Evolutionary conservation across 1,140 invertebrate species (phyloP).

Genomic region (Pseudomyrmex sp.): DNA sequence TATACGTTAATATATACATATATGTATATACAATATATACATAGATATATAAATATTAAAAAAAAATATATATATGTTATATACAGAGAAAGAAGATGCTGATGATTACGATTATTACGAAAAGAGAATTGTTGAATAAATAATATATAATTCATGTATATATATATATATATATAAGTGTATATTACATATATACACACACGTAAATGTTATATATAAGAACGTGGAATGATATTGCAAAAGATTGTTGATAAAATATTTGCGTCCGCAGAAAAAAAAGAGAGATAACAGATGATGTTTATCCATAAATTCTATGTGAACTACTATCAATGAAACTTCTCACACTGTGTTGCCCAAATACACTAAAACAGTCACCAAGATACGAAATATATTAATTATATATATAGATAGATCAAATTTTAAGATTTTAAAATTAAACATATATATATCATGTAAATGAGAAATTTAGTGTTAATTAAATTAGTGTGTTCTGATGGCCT

Average conservation of each 20-base stretch:
- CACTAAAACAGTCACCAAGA: slow-evolving; percentile 62
- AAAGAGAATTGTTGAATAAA: slow-evolving; percentile 78
- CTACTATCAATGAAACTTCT: slow-evolving; percentile 74
- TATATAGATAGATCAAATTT: slow-evolving; percentile 73
- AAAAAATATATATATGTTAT: slow-evolving; percentile 49
- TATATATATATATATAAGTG: slow-evolving; percentile 64
- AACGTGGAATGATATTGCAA: slow-evolving; percentile 76
- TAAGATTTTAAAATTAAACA: slow-evolving; percentile 64
- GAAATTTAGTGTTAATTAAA: slow-evolving; percentile 65
- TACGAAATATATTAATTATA: slow-evolving; percentile 58
- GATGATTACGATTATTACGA: slow-evolving; percentile 76
- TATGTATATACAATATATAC: neutral
- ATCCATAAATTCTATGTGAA: slow-evolving; percentile 78
- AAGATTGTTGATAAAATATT: slow-evolving; percentile 82
- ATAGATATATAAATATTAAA: slow-evolving; percentile 61
- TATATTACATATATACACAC: slow-evolving; percentile 55
- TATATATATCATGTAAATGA: slow-evolving; percentile 37
- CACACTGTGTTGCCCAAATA: slow-evolving; percentile 72
- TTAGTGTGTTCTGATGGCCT: slow-evolving; percentile 63
- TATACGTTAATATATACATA: no score
- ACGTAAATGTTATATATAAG: slow-evolving; percentile 62
- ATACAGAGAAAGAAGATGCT: slow-evolving; percentile 49
- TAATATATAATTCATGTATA: slow-evolving; percentile 70
- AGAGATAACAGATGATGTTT: slow-evolving; percentile 75
- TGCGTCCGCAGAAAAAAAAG: slow-evolving; percentile 77